Conservation (phyloP, 2,797 vertebrate species). For the Labeo calbasu region DNA sequence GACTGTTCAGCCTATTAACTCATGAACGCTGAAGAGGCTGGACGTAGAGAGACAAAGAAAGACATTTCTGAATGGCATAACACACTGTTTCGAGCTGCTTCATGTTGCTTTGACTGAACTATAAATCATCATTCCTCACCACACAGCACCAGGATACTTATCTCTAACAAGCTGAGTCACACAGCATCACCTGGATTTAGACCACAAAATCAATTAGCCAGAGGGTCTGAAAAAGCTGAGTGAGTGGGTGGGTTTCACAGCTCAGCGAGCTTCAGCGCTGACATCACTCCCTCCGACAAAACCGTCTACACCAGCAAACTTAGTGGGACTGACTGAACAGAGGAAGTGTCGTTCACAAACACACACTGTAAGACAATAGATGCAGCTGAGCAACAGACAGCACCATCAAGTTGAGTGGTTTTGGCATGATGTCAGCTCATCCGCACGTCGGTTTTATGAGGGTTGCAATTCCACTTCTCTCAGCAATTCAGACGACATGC, state of each 20-base stretch:
- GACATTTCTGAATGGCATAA: background rate
- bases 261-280: slow-evolving; percentile 56
- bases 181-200: slow-evolving; percentile 22
- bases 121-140: slow-evolving; percentile 11
- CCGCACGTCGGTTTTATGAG: slow-evolving; percentile 29
- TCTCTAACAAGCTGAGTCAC: slow-evolving; percentile 39
- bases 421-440: slow-evolving; percentile 40
- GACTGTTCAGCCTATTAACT: background rate
- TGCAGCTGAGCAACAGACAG: slow-evolving; percentile 25
- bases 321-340: slow-evolving; percentile 18
- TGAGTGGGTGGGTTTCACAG: slow-evolving; percentile 52
- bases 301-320: slow-evolving; percentile 29
- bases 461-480: background rate
- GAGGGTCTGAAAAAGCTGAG: slow-evolving; percentile 9
- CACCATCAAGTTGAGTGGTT: slow-evolving; percentile 36
- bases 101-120: background rate
- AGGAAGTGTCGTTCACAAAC: slow-evolving; percentile 9
- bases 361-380: slow-evolving; percentile 44
- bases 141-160: background rate
- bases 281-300: slow-evolving; percentile 28
- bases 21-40: background rate
- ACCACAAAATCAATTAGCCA: slow-evolving; percentile 42
- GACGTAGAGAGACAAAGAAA: slow-evolving; percentile 55
- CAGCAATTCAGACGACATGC: slow-evolving; percentile 25
- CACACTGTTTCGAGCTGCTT: background rate